Evolutionary conservation across 2,888 invertebrate genomes (phyloP), one percentile per base, ranked within the genome.

Genomic region (Noctuana brunneofusca): DNA sequence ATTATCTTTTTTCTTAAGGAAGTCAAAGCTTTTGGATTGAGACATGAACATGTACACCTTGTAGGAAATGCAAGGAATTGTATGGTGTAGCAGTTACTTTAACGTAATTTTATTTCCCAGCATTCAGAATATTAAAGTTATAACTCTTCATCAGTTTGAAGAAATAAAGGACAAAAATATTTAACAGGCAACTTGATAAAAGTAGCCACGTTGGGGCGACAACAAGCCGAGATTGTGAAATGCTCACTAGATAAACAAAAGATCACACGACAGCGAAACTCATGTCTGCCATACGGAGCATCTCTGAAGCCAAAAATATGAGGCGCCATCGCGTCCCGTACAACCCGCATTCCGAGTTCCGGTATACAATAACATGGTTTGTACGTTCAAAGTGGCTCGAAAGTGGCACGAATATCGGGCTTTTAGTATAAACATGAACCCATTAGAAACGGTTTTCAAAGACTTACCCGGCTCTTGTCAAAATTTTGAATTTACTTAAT

Each of bases 301-400:
- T 59, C 16, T 52, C 43, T 30, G 30, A 53, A 53, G 46, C 46
- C 43, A 53, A 53, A 60, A 53, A 53, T 53, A 60, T 60, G 43
- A 46, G 52, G 32, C 59, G 12, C 46, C 46, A 35, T 60, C 46
- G 24, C 46, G 53, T 20, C 14, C 9, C 46, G 46, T 18, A 60
- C 41, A 18, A 22, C 11, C 46, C 35, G 22, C n/a, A n/a, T 24
- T 20, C 38, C 32, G 41, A 24, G 2, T 48, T 22, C 6, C 24
- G 6, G 49, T 54, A 46, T 43, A 60, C 59, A 60, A 60, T 60
- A 60, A 60, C 48, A 48, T 60, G 46, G 20, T 58, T 53, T 46
- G 35, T 22, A 22, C 20, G 32, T 59, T 43, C 52, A 20, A 53
- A 59, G 53, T 59, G 46, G 59, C 22, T 46, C 35, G 46, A 20